Conservation (phyloP, 2,888 invertebrate species). For the Tetropium fuscum region DNA sequence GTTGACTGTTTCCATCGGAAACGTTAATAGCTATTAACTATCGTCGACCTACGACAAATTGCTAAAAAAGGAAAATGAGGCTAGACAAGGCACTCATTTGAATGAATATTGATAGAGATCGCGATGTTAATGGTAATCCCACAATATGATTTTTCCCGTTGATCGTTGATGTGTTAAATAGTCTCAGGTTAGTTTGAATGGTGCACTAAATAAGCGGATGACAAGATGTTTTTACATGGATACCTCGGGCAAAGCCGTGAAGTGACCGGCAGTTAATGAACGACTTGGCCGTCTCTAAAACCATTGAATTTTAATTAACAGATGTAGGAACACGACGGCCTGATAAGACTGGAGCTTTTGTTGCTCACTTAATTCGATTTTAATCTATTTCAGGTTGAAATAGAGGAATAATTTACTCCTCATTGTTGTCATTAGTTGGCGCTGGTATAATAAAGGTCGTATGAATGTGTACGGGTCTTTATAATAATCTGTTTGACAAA, state of each 20-base stretch:
- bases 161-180: conserved; percentile 22
- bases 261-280: conserved; percentile 36
- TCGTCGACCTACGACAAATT: conserved; percentile 21
- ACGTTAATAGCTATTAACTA: conserved; percentile 18
- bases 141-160: conserved; percentile 18
- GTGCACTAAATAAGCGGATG: conserved; percentile 23
- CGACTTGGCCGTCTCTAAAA: conserved; percentile 29
- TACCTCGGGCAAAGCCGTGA: conserved; percentile 29
- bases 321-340: conserved; percentile 38
- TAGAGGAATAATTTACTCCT: conserved; percentile 24
- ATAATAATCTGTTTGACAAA: not conserved
- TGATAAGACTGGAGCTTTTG: conserved; percentile 30
- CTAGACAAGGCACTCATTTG: conserved; percentile 7
- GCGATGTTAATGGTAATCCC: conserved; percentile 10
- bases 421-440: conserved; percentile 18
- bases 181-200: conserved; percentile 17
- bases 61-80: conserved; percentile 20
- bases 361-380: conserved; percentile 28
- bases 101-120: conserved; percentile 14
- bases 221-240: conserved; percentile 28
- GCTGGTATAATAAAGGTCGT: conserved; percentile 5
- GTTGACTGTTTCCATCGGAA: conserved; percentile 6
- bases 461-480: not conserved
- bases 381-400: conserved; percentile 20
- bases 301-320: conserved; percentile 52